A percentile compares a stretch with the other conserved stretches of the same genome.
Evolutionary conservation across 1,140 invertebrate species (phyloP).

Genomic region (Dreissena polymorpha): DNA sequence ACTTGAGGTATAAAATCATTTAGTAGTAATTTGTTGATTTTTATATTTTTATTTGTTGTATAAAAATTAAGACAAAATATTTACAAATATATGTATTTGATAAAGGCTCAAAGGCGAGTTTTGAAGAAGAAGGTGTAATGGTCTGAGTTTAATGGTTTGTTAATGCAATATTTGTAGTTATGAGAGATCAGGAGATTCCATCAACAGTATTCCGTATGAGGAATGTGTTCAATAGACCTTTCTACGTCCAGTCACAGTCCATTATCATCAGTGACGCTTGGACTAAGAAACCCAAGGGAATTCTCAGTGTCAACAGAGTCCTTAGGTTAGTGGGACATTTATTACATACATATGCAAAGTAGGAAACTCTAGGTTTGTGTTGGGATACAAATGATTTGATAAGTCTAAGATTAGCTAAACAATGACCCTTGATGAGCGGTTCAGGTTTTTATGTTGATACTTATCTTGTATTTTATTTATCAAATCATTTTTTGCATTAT

Average conservation of each 20-base stretch:
- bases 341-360: neutral
- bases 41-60: too few species aligned
- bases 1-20: too few species aligned
- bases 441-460: neutral
- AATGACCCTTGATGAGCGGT: neutral
- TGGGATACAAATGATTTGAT: neutral
- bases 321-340: slow-evolving; percentile 8
- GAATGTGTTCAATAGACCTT: neutral
- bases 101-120: too few species aligned
- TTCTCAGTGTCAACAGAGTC: slow-evolving; percentile 44
- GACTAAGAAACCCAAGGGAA: slow-evolving; percentile 44
- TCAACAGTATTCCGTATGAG: slow-evolving; percentile 47
- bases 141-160: too few species aligned
- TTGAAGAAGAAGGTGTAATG: too few species aligned
- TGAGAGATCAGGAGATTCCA: slow-evolving; percentile 34
- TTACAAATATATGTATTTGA: too few species aligned
- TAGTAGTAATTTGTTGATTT: too few species aligned
- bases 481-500: too few species aligned
- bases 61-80: too few species aligned
- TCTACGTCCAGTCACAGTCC: slow-evolving; percentile 41
- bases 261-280: slow-evolving; percentile 36
- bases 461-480: too few species aligned
- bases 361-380: neutral
- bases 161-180: slow-evolving; percentile 30
- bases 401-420: neutral